Evolutionary conservation across 2,113 vertebrate species (phyloP).

Genomic region (Oreochromis tanganicae): DNA sequence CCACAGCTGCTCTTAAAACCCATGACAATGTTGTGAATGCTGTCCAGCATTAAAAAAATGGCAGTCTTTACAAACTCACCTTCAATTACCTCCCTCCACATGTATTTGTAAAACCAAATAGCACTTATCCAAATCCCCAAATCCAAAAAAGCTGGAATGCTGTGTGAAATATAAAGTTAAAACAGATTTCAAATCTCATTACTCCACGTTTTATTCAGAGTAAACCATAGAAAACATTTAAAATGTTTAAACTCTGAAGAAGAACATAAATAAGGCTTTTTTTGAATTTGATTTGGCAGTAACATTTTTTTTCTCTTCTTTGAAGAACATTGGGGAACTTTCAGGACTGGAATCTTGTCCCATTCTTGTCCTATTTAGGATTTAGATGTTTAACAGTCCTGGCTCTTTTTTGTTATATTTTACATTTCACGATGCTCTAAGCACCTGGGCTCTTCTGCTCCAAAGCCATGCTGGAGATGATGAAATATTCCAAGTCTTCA

Average conservation of each 20-base stretch:
- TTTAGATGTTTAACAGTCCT: background rate
- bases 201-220: background rate
- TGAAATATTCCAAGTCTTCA: background rate
- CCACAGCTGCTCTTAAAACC: background rate
- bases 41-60: background rate
- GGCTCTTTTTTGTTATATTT: background rate
- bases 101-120: background rate
- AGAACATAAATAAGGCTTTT: background rate
- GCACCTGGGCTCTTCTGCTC: background rate
- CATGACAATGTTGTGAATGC: background rate
- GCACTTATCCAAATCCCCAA: background rate
- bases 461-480: background rate
- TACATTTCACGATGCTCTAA: background rate
- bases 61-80: background rate
- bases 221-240: background rate
- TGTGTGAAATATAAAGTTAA: background rate
- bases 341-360: background rate
- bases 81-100: background rate
- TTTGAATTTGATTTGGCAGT: background rate
- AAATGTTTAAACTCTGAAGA: background rate
- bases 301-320: background rate
- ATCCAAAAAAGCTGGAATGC: background rate
- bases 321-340: background rate
- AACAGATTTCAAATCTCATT: background rate
- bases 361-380: background rate